Evolutionary conservation across 1,140 invertebrate species (phyloP).

Genomic region (Solenopsis fugax): DNA sequence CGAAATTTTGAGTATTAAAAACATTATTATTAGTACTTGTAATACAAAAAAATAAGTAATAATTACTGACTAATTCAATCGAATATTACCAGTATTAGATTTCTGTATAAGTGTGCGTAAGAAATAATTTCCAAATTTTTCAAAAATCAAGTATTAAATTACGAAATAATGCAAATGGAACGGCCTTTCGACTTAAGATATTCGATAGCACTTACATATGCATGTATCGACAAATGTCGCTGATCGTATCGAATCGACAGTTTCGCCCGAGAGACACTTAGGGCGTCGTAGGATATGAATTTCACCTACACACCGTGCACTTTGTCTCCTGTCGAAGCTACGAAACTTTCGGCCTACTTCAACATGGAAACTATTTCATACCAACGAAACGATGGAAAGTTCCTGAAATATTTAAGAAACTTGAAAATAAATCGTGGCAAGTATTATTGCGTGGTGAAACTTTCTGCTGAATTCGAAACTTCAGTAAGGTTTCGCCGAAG

Average conservation of each 20-base stretch:
- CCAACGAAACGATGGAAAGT: constrained; percentile 59
- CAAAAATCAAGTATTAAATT: background rate
- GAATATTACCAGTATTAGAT: no score
- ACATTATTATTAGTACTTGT: no score
- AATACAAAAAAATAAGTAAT: no score
- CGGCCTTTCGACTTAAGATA: background rate
- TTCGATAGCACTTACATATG: background rate
- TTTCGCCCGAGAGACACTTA: constrained; percentile 4
- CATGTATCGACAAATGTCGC: constrained; percentile 4
- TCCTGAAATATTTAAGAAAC: constrained; percentile 62
- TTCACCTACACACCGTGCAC: constrained; percentile 41
- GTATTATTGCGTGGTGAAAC: constrained; percentile 62
- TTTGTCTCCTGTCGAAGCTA: constrained; percentile 55
- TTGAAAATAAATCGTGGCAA: constrained; percentile 62
- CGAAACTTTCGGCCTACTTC: constrained; percentile 51
- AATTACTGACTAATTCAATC: no score
- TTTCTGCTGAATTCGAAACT: constrained; percentile 40
- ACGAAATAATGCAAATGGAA: background rate
- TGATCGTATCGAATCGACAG: background rate
- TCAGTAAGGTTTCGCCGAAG: constrained; percentile 42
- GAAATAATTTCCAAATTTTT: no score
- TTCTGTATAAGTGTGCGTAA: no score
- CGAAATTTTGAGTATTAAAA: no score
- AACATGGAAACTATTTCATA: constrained; percentile 60
- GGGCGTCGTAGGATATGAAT: constrained; percentile 36